Base-by-base conservation (phyloP, 2,113 vertebrate species). In the Odontophorus gujanensis region DNA sequence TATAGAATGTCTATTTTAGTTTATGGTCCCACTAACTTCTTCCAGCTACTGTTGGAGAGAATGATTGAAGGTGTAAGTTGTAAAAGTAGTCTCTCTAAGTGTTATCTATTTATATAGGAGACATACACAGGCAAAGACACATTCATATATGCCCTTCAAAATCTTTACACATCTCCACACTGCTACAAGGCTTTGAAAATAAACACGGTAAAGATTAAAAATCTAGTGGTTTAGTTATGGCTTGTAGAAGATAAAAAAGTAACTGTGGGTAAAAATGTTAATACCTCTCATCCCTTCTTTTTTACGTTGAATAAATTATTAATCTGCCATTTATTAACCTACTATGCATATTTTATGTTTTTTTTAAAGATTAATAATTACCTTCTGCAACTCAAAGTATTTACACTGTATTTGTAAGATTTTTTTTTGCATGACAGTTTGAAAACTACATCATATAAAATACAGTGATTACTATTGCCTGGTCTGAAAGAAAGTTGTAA, bases 251-350 rank as follows among this genome's bases (percentile, higher is more conserved):
- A 61, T 55, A 90, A 51, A 51, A 80, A 32, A 43, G 25, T 67
- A 81, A 91, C 59, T 69, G 24, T 61, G 13, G 25, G 25, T 90
- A 88, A 91, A 88, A 88, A 87, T 55, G 32, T 84, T 93, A 96
- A 94, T 80, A 75, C 14, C 25, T 68, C 42, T 67, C 38, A 80
- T 86, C 38, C 38, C 2, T 90, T 87, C 59, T 62, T 30, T 92
- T 89, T 69, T 85, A 91, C 48, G 13, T 40, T 78, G 34, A 87
- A 90, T 93, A 53, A 92, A 95, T 93, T 95, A 92, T 95, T 95
- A 8, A 92, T 91, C 83, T 95, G n/a, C 43, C 47, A 79, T 93
- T 92, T 94, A 93, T 87, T 84, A 91, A 45, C 75, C 90, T 96
- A 85, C 62, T 85, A 68, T 94, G 76, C 38, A 81, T 85, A 92